phyloP scores from a whole-genome alignment of 2,888 invertebrate species.

The Syrphus vitripennis region DNA sequence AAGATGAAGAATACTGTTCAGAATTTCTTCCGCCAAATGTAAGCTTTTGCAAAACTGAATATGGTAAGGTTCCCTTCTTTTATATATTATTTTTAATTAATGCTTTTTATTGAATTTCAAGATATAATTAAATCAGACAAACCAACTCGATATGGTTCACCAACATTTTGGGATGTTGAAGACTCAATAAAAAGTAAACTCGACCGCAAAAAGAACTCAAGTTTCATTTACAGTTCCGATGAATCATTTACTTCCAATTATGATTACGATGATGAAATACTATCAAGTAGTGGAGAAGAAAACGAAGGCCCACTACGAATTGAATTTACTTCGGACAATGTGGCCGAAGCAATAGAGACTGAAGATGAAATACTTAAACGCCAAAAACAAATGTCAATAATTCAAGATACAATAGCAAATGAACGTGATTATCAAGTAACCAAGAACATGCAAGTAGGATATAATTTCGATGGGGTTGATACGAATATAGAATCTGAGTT shows the following conservation, averaged over 20 bases:
- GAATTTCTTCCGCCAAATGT: constrained; percentile 85
- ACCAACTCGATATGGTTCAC: constrained; percentile 80
- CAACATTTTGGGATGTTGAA: constrained; percentile 80
- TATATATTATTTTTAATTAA: background rate
- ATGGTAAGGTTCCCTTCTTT: constrained; percentile 77
- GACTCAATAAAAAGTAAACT: constrained; percentile 66
- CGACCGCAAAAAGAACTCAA: constrained; percentile 65
- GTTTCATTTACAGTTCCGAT: constrained; percentile 80
- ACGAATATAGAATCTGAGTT: constrained; percentile 61
- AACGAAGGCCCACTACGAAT: constrained; percentile 86
- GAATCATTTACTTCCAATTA: constrained; percentile 83
- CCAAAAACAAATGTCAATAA: constrained; percentile 79
- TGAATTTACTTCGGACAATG: constrained; percentile 91
- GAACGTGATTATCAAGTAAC: constrained; percentile 80
- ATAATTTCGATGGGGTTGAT: constrained; percentile 74
- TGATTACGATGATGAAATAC: constrained; percentile 79
- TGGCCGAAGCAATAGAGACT: constrained; percentile 91
- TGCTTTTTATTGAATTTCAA: background rate
- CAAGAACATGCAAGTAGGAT: constrained; percentile 79
- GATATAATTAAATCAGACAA: constrained; percentile 77
- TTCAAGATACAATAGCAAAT: constrained; percentile 79
- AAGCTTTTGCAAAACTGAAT: constrained; percentile 84
- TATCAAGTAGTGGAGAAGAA: constrained; percentile 81
- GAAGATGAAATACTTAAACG: constrained; percentile 81
- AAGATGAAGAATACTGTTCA: constrained; percentile 82